Conservation (phyloP, 23 tunicate genomes). For the Clavelina lepadiformis region DNA sequence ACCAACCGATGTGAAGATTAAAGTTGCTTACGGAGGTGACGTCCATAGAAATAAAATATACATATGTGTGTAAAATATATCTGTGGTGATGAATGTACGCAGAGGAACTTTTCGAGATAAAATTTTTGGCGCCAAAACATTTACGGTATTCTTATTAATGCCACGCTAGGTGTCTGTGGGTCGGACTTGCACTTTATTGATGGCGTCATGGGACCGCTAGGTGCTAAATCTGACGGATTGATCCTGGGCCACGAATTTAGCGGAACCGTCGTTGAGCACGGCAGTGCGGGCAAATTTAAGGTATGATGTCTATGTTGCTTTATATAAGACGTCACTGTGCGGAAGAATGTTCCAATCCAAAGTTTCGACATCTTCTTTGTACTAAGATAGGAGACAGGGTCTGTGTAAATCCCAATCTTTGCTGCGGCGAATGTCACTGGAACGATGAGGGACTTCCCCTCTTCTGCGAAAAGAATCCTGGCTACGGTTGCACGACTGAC, state of each 20-base stretch:
- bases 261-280: conserved; percentile 63
- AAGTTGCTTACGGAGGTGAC: conserved; percentile 80
- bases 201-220: conserved; percentile 73
- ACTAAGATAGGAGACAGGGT: conserved; percentile 80
- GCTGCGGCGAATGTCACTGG: conserved; percentile 67
- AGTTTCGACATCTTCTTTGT: neutral
- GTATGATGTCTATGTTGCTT: neutral
- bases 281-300: conserved; percentile 33
- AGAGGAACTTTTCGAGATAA: too few species aligned
- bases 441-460: conserved; percentile 27
- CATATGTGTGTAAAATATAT: too few species aligned
- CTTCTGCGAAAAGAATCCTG: conserved; percentile 52
- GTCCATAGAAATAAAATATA: neutral
- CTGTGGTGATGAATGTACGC: too few species aligned
- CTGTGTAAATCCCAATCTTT: conserved; percentile 70
- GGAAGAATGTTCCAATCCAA: too few species aligned
- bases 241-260: conserved; percentile 85
- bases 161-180: conserved; percentile 92
- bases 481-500: conserved; percentile 45
- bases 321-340: neutral
- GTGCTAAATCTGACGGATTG: conserved; percentile 53
- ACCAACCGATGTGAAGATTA: conserved; percentile 58
- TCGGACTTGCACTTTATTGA: conserved; percentile 74
- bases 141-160: too few species aligned
- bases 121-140: too few species aligned